Conservation (phyloP, 2,797 vertebrate genomes). For the Mormyrops attenuatus region DNA sequence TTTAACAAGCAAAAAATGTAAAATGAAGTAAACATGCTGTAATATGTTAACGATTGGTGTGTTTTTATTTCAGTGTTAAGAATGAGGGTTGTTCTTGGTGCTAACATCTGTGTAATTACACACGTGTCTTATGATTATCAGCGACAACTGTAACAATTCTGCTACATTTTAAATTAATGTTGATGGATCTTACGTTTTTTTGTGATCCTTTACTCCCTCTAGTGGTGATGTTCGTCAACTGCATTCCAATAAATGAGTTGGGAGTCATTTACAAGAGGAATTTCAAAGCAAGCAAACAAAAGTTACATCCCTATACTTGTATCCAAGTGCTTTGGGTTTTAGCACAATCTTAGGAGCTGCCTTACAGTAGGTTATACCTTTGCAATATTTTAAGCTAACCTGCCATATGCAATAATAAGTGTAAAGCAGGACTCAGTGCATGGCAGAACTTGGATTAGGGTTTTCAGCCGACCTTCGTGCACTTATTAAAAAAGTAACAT, state of each 20-base stretch:
- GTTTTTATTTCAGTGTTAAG: neutral
- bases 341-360: neutral
- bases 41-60: neutral
- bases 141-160: neutral
- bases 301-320: neutral
- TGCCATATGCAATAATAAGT: neutral
- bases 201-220: conserved; percentile 32
- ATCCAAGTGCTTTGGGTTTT: neutral
- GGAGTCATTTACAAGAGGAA: neutral
- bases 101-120: neutral
- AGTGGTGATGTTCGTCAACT: conserved; percentile 20
- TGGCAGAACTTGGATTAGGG: neutral
- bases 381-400: neutral
- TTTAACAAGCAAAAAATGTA: conserved; percentile 29
- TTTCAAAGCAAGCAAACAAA: neutral
- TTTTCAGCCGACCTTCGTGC: neutral
- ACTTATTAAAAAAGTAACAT: neutral
- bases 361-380: neutral
- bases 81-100: neutral
- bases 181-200: neutral
- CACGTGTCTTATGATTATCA: neutral
- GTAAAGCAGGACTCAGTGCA: neutral
- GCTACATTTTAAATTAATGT: neutral
- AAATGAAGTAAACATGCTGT: conserved; percentile 20
- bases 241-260: neutral